Evolutionary conservation across 2,888 invertebrate genomes (phyloP), one percentile per base, ranked within the genome.

Genomic region (Seira sanloemensis): DNA sequence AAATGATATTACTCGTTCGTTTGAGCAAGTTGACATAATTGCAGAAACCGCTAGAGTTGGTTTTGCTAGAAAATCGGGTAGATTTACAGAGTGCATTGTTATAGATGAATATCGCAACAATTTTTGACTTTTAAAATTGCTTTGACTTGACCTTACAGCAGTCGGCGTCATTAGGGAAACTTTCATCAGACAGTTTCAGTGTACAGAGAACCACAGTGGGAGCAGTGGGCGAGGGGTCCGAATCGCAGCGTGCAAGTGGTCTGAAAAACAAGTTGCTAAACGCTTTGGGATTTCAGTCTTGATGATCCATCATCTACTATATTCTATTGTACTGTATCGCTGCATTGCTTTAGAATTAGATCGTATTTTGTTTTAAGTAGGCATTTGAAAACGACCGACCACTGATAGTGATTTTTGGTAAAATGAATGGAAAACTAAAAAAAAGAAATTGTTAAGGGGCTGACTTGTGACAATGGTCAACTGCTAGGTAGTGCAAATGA

Each of bases 221-320:
- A 78, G 73, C 87, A 80, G n/a, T n/a, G n/a, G 88, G 88, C 78
- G 87, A 87, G 75, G 86, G 91, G 91, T 91, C 93, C 94, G 93
- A 92, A 92, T 94, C 91, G 84, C 94, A 94, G 92, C 94, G 94
- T 93, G 95, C 88, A 78, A 88, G 89, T 81, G 90, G 95, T 93
- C 93, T 96, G 91, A 96, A 95, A 94, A 95, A 94, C 92, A 96
- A 96, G 94, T 93, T 96, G 92, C 95, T 96, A 93, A 94, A 95
- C 93, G 96, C 94, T 91, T 93, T 96, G 92, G 96, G 96, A 91
- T 94, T 95, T 92, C 94, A 95, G 93, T 94, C 95, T 90, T 93
- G 84, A 85, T 86, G 79, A 83, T 77, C 81, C 81, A 81, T 81
- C 81, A 76, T 81, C 81, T 81, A 81, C 81, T 81, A 81, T 76